These are phyloP conservation scores for Epinephelus fuscoguttatus DNA, from an alignment of 2,113 vertebrate species.

Conservation along the genomic window DNA sequence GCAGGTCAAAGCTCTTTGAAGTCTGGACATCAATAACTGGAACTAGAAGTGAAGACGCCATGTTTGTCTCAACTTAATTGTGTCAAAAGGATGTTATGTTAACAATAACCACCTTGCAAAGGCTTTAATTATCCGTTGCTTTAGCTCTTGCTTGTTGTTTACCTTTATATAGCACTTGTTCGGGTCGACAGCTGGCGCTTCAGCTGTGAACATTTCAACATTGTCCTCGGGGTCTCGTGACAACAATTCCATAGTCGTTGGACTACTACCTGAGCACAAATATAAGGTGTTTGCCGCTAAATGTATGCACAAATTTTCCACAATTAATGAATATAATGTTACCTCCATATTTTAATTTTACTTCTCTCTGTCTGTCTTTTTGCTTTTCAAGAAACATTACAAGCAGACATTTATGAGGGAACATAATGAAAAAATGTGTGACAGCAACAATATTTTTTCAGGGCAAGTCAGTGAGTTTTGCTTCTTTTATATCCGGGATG, in stretches of 20 bases:
- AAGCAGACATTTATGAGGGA: too few relatives aligned
- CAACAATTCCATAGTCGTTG: not conserved
- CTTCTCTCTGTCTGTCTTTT: too few relatives aligned
- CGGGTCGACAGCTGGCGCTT: not conserved
- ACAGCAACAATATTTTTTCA: not conserved
- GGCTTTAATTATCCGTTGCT: not conserved
- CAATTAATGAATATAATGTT: too few relatives aligned
- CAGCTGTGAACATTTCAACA: conserved; percentile 66
- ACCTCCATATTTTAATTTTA: too few relatives aligned
- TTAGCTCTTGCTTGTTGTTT: not conserved
- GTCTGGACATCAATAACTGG: conserved; percentile 95
- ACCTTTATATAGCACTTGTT: not conserved
- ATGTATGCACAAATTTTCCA: too few relatives aligned
- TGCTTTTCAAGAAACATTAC: not conserved
- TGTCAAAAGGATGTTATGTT: not conserved
- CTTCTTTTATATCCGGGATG: not conserved
- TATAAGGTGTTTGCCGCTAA: too few relatives aligned
- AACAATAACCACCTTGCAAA: not conserved
- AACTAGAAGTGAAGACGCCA: conserved; percentile 83
- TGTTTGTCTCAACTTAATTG: conserved; percentile 29
- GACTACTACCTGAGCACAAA: too few relatives aligned
- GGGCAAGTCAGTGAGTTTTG: not conserved
- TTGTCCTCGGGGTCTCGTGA: conserved; percentile 64
- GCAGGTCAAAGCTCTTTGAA: conserved; percentile 95
- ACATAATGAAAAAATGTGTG: not conserved